Evolutionary conservation across 2,888 invertebrate species (phyloP), one percentile per base, ranked within the genome.

Genomic region (Carabus problematicus): DNA sequence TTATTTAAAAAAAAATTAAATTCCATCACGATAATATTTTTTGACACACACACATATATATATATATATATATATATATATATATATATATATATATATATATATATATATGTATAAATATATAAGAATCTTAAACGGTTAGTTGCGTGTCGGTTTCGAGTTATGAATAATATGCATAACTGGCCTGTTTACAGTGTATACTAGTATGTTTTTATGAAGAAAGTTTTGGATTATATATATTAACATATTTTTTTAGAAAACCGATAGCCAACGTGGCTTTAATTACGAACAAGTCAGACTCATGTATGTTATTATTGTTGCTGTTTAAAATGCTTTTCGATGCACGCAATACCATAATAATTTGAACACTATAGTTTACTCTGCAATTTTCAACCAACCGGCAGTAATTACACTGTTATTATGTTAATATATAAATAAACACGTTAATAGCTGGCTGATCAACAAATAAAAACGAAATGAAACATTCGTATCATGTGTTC

Each of bases 391-490:
- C 59, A 67, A 67, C 60, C 52, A 67, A 42, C 39, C 64, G 49
- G 45, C 64, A 60, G 52, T 67, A 67, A 67, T 67, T 67, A 58
- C 67, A n/a, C 40, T 60, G 60, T 67, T 67, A 67, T 67, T 67
- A 67, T 67, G 67, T 67, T 67, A 67, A 67, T 67, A 67, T 67
- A 67, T 67, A 67, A 67, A 67, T 67, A 67, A 67, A 67, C 67
- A 67, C 52, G 67, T 58, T 67, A 67, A 60, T 67, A 60, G 60
- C 29, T 41, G 67, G 54, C 43, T 52, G 12, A 60, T 60, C 59
- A 39, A 54, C 60, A 67, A 41, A 67, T 60, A 60, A 67, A 59
- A 67, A 67, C 45, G 41, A 47, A 60, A 60, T 43, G 59, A 67
- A 41, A 67, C 14, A 42, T 59, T 67, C 49, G 49, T 67, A 54